Conservation (phyloP, 37 sponge, comb jelly and placozoan species). For the Mnemiopsis leidyi region DNA sequence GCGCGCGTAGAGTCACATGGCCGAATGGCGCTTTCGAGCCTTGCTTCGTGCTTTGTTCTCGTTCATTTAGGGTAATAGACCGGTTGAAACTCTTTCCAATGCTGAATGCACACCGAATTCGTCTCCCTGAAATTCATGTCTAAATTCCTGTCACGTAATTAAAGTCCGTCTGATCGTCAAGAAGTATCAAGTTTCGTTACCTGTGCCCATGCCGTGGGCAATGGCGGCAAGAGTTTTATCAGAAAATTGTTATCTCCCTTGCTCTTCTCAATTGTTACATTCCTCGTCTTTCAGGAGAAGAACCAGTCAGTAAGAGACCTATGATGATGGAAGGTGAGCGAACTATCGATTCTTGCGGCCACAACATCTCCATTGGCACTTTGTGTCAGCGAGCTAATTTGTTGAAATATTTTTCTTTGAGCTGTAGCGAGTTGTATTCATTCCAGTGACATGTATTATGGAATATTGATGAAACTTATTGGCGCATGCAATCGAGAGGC, state of each 20-base stretch:
- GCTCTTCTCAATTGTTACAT: too few relatives aligned
- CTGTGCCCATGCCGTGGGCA: too few relatives aligned
- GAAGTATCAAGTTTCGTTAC: too few relatives aligned
- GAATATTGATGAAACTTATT: not conserved
- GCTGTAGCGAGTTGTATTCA: not conserved
- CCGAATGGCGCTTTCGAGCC: not conserved
- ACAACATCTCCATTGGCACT: too few relatives aligned
- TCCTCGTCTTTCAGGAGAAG: not conserved
- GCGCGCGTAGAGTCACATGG: not conserved
- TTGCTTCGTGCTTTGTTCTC: not conserved
- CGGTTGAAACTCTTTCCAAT: too few relatives aligned
- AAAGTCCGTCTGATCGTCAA: too few relatives aligned
- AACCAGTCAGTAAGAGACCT: constrained; percentile 36
- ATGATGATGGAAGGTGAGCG: not conserved
- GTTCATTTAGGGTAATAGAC: too few relatives aligned
- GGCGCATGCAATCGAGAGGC: not conserved
- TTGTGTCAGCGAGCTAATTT: not conserved
- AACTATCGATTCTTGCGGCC: not conserved
- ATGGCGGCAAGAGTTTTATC: too few relatives aligned
- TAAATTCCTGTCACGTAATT: too few relatives aligned
- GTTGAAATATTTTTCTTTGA: not conserved
- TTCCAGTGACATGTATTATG: not conserved
- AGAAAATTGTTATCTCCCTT: too few relatives aligned
- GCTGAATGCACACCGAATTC: too few relatives aligned
- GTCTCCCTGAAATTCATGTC: too few relatives aligned